Evolutionary conservation across 2,113 vertebrate genomes (phyloP).

Genomic region (Rhizomys pruinosus): DNA sequence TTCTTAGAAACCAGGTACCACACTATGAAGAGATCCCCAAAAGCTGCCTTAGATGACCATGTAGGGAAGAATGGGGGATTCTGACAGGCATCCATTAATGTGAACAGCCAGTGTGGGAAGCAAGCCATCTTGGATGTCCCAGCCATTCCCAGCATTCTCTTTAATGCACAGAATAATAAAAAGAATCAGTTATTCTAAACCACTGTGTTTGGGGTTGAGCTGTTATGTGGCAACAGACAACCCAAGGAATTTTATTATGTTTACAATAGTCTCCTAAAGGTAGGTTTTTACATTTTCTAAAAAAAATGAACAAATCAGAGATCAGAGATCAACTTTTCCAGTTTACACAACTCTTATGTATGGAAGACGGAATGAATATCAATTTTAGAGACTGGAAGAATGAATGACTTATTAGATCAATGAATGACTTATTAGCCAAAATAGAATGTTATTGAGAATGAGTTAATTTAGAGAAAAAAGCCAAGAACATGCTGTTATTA

Average conservation of each 20-base stretch:
- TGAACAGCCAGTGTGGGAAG: not conserved
- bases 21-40: not conserved
- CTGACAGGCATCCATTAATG: not conserved
- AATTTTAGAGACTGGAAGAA: not conserved
- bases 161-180: not conserved
- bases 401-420: not conserved
- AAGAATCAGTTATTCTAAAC: not conserved
- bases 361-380: not conserved
- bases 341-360: not conserved
- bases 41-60: not conserved
- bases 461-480: constrained; percentile 8
- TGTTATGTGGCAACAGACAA: not conserved
- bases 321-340: not conserved
- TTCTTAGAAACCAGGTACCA: not conserved
- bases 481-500: not conserved
- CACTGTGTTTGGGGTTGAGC: not conserved
- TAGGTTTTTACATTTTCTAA: not conserved
- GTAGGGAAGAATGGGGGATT: not conserved
- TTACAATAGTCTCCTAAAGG: not conserved
- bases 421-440: too few relatives aligned
- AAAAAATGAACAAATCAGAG: not conserved
- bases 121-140: not conserved
- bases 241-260: not conserved
- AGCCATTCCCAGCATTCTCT: accelerated
- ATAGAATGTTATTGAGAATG: not conserved